These are phyloP conservation scores for Thecocarcelia acutangulata DNA, from an alignment of 2,888 invertebrate genomes.

Conservation along the genomic window DNA sequence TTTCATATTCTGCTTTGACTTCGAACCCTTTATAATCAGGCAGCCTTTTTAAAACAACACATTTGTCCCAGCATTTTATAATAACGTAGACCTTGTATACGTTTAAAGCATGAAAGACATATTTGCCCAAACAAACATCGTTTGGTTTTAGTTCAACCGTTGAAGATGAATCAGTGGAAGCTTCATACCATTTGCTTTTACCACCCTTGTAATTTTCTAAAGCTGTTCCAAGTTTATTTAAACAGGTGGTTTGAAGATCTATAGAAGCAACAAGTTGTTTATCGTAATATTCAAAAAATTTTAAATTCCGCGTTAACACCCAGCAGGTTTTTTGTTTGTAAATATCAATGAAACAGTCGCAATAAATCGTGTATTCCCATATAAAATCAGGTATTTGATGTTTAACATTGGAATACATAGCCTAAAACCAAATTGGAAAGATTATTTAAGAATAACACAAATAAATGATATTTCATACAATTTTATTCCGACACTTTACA, in stretches of 20 bases:
- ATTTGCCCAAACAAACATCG: slow-evolving; percentile 75
- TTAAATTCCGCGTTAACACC: slow-evolving; percentile 73
- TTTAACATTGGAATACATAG: slow-evolving; percentile 61
- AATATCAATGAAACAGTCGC: slow-evolving; percentile 61
- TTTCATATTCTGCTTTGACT: slow-evolving; percentile 72
- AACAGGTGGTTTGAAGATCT: slow-evolving; percentile 72
- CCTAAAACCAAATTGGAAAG: background rate
- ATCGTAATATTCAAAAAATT: slow-evolving; percentile 75
- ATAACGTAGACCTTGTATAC: slow-evolving; percentile 73
- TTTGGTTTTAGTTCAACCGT: background rate
- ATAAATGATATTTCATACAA: too few relatives aligned
- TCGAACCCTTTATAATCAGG: slow-evolving; percentile 59
- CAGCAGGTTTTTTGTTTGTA: slow-evolving; percentile 68
- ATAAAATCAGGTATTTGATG: slow-evolving; percentile 69
- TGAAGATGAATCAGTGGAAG: background rate
- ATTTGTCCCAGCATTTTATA: slow-evolving; percentile 76
- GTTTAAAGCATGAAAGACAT: slow-evolving; percentile 72
- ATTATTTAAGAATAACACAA: background rate
- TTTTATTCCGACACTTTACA: too few relatives aligned
- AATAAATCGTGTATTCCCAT: slow-evolving; percentile 60
- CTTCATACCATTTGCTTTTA: slow-evolving; percentile 65
- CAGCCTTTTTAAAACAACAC: slow-evolving; percentile 73
- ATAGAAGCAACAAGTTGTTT: slow-evolving; percentile 75
- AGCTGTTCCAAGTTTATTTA: slow-evolving; percentile 57
- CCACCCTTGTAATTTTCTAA: slow-evolving; percentile 73